Evolutionary conservation across 2,797 vertebrate species (phyloP).

Genomic region (Fundulus diaphanus): DNA sequence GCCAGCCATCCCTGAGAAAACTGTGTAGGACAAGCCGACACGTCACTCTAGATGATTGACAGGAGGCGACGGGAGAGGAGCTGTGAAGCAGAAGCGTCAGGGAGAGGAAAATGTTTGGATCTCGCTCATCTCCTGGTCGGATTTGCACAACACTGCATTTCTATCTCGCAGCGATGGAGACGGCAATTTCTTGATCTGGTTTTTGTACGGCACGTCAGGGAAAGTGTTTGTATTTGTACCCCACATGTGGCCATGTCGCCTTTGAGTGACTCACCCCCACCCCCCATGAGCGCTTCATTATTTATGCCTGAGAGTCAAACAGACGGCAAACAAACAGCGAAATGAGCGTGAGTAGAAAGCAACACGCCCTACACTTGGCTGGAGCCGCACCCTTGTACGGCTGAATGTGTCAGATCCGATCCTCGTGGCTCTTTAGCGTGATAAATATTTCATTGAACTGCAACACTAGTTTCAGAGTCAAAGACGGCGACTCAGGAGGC

Average conservation of each 20-base stretch:
- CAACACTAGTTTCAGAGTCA: conserved; percentile 61
- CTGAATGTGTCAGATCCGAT: conserved; percentile 75
- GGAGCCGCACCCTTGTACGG: conserved; percentile 42
- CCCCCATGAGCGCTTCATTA: conserved; percentile 70
- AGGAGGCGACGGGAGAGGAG: conserved; percentile 50
- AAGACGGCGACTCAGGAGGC: conserved; percentile 57
- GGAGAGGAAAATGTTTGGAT: conserved; percentile 55
- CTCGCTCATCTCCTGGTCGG: conserved; percentile 38
- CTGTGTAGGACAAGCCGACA: conserved; percentile 41
- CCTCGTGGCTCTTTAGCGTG: conserved; percentile 63
- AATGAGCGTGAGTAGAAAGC: conserved; percentile 44
- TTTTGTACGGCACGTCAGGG: conserved; percentile 47
- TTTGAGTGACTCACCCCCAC: conserved; percentile 41
- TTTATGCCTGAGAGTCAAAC: conserved; percentile 66
- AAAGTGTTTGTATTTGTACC: conserved; percentile 43
- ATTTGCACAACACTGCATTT: conserved; percentile 24
- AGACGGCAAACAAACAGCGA: conserved; percentile 66
- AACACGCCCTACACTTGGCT: conserved; percentile 44
- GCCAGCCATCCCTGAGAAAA: conserved; percentile 57
- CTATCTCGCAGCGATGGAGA: conserved; percentile 28
- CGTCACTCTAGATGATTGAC: conserved; percentile 73
- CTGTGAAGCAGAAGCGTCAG: conserved; percentile 45
- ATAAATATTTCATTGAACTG: conserved; percentile 74
- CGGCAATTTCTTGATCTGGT: conserved; percentile 61
- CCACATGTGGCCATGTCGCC: conserved; percentile 63